Evolutionary conservation across 1,140 invertebrate genomes (phyloP).

Genomic region (Hypothenemus hampei): DNA sequence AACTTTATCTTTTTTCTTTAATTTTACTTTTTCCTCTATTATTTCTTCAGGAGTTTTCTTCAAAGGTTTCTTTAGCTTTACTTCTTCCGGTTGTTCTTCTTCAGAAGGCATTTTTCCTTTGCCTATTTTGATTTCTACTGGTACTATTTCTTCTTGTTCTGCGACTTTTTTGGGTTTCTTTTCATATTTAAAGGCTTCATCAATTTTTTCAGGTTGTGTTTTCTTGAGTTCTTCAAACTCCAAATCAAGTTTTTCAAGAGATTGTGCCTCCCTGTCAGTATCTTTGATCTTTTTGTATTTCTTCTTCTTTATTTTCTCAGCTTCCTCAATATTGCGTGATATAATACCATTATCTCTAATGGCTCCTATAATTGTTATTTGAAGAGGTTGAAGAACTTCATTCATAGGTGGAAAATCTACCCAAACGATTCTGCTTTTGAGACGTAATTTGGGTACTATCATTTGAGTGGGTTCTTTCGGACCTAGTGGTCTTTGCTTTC

Average conservation of each 20-base stretch:
- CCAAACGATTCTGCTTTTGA: slow-evolving; percentile 60
- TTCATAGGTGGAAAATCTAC: slow-evolving; percentile 55
- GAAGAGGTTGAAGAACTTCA: slow-evolving; percentile 47
- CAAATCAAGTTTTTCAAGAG: slow-evolving; percentile 59
- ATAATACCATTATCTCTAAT: slow-evolving; percentile 57
- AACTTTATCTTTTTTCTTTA: slow-evolving; percentile 32
- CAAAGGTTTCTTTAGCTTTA: slow-evolving; percentile 35
- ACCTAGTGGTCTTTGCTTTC: slow-evolving; percentile 29
- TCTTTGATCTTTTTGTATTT: slow-evolving; percentile 47
- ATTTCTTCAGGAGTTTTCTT: slow-evolving; percentile 32
- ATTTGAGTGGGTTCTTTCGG: slow-evolving; percentile 43
- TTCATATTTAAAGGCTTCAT: slow-evolving; percentile 36
- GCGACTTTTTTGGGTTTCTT: slow-evolving; percentile 35
- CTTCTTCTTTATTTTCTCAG: slow-evolving; percentile 56
- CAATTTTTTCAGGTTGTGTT: slow-evolving; percentile 45
- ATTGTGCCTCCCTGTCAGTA: slow-evolving; percentile 53
- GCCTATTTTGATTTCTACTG: slow-evolving; percentile 50
- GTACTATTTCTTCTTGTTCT: slow-evolving; percentile 42
- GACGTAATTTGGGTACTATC: slow-evolving; percentile 59
- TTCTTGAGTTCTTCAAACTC: slow-evolving; percentile 49
- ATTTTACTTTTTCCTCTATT: slow-evolving; percentile 33
- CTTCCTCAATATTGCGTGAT: slow-evolving; percentile 66
- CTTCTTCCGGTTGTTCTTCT: slow-evolving; percentile 33
- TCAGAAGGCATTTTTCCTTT: slow-evolving; percentile 50
- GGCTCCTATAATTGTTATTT: slow-evolving; percentile 50